Evolutionary conservation across 2,888 invertebrate genomes (phyloP).

Genomic region (Agrotis exclamationis): DNA sequence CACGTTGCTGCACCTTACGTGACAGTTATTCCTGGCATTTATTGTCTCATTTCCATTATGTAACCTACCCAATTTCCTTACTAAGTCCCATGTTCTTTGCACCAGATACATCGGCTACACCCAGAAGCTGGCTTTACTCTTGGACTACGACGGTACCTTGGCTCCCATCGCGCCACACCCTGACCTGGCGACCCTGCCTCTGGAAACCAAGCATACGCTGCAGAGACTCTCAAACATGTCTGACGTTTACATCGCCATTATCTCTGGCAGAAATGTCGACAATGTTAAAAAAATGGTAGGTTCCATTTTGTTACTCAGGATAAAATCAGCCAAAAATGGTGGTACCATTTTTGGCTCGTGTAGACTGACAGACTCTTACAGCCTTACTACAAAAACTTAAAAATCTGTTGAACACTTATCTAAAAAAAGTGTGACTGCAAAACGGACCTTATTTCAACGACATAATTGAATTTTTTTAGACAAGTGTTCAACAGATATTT

Average conservation of each 20-base stretch:
- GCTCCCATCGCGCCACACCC: slow-evolving; percentile 97
- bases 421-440: too few relatives aligned
- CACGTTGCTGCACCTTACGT: not conserved
- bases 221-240: slow-evolving; percentile 96
- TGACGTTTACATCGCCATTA: slow-evolving; percentile 96
- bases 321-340: too few relatives aligned
- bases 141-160: slow-evolving; percentile 97
- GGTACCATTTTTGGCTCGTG: too few relatives aligned
- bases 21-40: not conserved
- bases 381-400: too few relatives aligned
- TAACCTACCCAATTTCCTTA: not conserved
- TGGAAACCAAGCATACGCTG: slow-evolving; percentile 96
- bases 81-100: slow-evolving; percentile 39
- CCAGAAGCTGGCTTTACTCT: slow-evolving; percentile 95
- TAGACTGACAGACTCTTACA: too few relatives aligned
- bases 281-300: slow-evolving; percentile 97
- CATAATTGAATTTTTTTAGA: too few relatives aligned
- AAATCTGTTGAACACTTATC: too few relatives aligned
- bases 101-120: slow-evolving; percentile 96
- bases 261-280: slow-evolving; percentile 96
- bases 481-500: too few relatives aligned
- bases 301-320: slow-evolving; percentile 2
- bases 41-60: not conserved
- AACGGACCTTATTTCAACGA: too few relatives aligned
- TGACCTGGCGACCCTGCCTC: slow-evolving; percentile 96